A percentile compares a stretch with the other conserved stretches of the same genome.
phyloP scores from a whole-genome alignment of 2,797 vertebrate species.

The Pygocentrus nattereri region DNA sequence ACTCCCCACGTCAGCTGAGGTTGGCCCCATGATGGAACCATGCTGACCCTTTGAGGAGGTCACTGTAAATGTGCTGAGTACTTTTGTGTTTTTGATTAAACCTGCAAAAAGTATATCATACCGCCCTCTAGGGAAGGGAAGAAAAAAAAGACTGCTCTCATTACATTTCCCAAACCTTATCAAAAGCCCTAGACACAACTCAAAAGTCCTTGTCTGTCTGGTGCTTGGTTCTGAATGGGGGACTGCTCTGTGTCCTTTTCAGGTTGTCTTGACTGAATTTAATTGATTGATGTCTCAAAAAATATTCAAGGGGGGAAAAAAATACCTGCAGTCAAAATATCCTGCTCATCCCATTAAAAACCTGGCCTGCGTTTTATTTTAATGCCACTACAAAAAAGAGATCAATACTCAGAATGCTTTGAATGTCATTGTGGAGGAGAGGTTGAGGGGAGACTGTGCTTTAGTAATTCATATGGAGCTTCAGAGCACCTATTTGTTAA shows the following conservation, averaged over 20 bases:
- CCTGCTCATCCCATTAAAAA: conserved; percentile 42
- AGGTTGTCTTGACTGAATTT: background rate
- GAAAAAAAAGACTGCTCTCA: background rate
- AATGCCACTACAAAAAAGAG: conserved; percentile 31
- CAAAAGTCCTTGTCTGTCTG: conserved; percentile 11
- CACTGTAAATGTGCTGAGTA: background rate
- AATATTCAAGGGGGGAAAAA: background rate
- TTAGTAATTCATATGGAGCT: conserved; percentile 40
- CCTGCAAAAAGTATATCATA: background rate
- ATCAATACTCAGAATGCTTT: conserved; percentile 50
- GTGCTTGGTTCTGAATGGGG: background rate
- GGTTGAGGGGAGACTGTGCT: conserved; percentile 7
- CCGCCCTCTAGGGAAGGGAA: background rate
- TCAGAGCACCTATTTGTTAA: conserved; percentile 37
- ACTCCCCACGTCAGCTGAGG: too few relatives aligned
- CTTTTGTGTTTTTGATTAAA: conserved; percentile 1
- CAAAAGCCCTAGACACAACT: conserved; percentile 8
- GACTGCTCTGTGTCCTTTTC: background rate
- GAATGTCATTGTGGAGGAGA: conserved; percentile 45
- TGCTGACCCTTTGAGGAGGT: background rate
- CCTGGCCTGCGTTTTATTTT: conserved; percentile 36
- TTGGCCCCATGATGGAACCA: background rate
- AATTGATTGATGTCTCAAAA: conserved; percentile 42
- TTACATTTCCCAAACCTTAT: background rate
- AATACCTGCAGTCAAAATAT: conserved; percentile 27